Base-by-base conservation (phyloP, 2,888 invertebrate genomes). In the Hydropsyche betteni region DNA sequence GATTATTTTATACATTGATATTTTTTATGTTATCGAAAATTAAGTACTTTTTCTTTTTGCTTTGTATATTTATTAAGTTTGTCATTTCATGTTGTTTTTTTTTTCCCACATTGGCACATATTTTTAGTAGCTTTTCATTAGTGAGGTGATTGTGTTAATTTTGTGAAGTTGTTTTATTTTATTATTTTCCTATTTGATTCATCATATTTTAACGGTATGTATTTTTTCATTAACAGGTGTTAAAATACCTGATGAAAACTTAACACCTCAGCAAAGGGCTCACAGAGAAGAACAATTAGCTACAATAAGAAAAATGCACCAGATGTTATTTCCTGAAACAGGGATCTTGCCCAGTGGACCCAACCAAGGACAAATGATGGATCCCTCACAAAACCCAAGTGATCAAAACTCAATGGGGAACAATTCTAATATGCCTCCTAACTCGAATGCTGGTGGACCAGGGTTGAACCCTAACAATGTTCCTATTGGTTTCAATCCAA, bases 261-360 rank as follows among this genome's bases (percentile, higher is more conserved):
- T 98, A 81, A 98, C 98, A 74, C 97, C 98, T 51, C 96, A 98
- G 84, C 98, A 98, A 84, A 90, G 96, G 74, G 95, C 96, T 79
- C 96, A 97, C 83, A 90, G 98, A 77, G 97, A 97, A 85, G 96
- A 96, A 82, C 95, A 97, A 82, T 87, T 98, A 70, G 97, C 97
- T 5, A 96, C 94, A 77, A 89, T 98, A 75, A 87, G 94, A 79
- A 96, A 97, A 87, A 95, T 98, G 92, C 94, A 97, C 81, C 94
- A 96, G 84, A 92, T 96, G 89, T 85, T 98, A 75, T 96, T 96
- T 86, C 96, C 96, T 0, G 96, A 96, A 82, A 91, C 92, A 74
- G 81, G 81, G 1, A 79, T 80, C 76, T 79, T 78, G 4, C 75
- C 78, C 0, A 86, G 86, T 0, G 80, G 80, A 12, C 79, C 77